Conservation (phyloP, 2,888 invertebrate species). For the Punctoribates punctum region DNA sequence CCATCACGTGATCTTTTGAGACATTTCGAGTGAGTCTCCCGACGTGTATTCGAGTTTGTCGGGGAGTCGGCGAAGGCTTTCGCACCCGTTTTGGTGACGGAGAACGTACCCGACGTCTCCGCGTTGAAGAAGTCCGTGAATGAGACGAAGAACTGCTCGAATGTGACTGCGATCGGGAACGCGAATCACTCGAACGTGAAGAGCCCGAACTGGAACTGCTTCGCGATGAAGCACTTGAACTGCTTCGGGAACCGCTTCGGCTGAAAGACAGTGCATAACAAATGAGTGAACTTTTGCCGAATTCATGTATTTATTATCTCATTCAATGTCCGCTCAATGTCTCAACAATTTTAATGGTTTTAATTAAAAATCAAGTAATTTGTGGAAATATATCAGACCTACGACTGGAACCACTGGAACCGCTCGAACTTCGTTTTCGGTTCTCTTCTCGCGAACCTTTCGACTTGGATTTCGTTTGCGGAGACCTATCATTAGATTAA, state of each 20-base stretch:
- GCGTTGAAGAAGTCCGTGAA: conserved; percentile 56
- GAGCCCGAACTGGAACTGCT: conserved; percentile 41
- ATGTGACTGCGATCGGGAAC: conserved; percentile 44
- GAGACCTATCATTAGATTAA: conserved; percentile 5
- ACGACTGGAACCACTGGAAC: conserved; percentile 8
- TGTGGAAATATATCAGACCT: neutral
- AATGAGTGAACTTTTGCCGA: neutral
- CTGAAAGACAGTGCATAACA: neutral
- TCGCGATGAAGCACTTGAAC: conserved; percentile 26
- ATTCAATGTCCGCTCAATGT: neutral
- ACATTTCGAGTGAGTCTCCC: conserved; percentile 89
- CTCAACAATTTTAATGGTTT: neutral
- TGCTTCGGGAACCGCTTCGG: conserved; percentile 36
- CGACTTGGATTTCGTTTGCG: neutral
- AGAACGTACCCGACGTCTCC: conserved; percentile 47
- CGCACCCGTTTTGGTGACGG: conserved; percentile 61
- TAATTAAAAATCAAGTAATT: neutral
- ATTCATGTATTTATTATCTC: too few species aligned
- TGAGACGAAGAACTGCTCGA: conserved; percentile 64
- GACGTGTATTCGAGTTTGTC: conserved; percentile 88
- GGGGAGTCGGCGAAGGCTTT: conserved; percentile 65
- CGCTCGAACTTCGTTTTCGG: conserved; percentile 30
- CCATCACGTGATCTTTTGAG: conserved; percentile 74
- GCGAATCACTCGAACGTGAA: conserved; percentile 45
- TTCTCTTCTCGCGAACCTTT: neutral